A percentile compares a stretch with the other conserved stretches of the same genome.
phyloP scores from a whole-genome alignment of 2,888 invertebrate species.

The Ochlodes sylvanus region DNA sequence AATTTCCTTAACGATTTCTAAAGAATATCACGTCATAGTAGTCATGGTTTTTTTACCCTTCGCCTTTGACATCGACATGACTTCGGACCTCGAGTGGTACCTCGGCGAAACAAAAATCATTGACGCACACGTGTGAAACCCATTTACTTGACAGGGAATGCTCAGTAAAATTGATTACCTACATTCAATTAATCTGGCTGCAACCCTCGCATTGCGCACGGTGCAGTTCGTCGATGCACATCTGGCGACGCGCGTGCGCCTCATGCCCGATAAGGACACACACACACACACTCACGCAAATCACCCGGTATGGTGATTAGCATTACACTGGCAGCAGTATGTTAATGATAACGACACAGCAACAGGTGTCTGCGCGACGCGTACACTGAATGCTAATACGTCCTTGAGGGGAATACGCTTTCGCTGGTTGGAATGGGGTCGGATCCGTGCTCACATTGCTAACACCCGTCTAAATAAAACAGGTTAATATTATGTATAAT shows the following conservation, averaged over 20 bases:
- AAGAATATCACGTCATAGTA: too few species aligned
- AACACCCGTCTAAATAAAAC: not conserved
- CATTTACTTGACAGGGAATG: not conserved
- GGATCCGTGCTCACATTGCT: not conserved
- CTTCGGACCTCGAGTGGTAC: too few species aligned
- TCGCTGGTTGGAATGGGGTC: not conserved
- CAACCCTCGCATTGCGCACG: not conserved
- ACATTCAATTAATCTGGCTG: not conserved
- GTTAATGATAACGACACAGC: constrained; percentile 3
- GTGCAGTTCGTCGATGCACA: not conserved
- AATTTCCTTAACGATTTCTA: too few species aligned
- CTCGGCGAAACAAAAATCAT: too few species aligned
- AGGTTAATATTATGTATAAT: too few species aligned
- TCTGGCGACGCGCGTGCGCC: not conserved
- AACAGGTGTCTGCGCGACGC: not conserved
- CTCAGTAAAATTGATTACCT: not conserved
- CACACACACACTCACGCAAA: not conserved
- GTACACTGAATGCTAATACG: not conserved
- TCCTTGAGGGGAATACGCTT: not conserved
- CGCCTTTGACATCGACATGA: too few species aligned
- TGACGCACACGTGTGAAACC: not conserved
- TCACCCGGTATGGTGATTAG: not conserved
- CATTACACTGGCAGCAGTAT: not conserved
- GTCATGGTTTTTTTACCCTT: too few species aligned
- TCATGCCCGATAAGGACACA: too few species aligned